Conservation (phyloP, 2,797 vertebrate species). For the Apogon talboti region DNA sequence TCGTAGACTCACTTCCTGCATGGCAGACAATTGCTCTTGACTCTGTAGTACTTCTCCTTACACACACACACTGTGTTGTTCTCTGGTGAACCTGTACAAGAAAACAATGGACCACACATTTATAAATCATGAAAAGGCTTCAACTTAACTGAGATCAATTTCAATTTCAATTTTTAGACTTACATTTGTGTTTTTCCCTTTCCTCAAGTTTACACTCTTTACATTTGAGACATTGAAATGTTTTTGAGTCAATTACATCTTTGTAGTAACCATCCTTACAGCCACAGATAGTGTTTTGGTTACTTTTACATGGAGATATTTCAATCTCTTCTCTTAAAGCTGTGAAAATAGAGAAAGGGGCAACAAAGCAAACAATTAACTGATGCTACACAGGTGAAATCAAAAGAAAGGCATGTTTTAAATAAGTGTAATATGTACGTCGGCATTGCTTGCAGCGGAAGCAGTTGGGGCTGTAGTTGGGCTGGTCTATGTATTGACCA, state of each 20-base stretch:
- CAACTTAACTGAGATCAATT: background rate
- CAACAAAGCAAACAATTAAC: background rate
- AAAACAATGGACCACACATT: constrained; percentile 3
- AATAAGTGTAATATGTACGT: constrained; percentile 49
- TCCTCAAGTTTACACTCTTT: constrained; percentile 41
- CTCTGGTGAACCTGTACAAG: constrained; percentile 64
- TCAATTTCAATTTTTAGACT: constrained; percentile 43
- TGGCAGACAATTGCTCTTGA: constrained; percentile 45
- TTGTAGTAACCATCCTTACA: constrained; percentile 66
- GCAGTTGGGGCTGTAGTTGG: constrained; percentile 54
- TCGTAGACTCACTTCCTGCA: constrained; percentile 74
- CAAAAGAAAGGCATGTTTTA: background rate
- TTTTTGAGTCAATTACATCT: rapidly evolving
- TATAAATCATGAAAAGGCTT: background rate
- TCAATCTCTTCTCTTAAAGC: rapidly evolving
- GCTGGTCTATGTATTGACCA: constrained; percentile 30
- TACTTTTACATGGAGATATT: rapidly evolving
- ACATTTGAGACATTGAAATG: constrained; percentile 59
- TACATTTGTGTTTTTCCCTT: constrained; percentile 48
- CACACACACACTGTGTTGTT: constrained; percentile 71
- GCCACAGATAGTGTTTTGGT: constrained; percentile 59
- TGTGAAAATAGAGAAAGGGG: constrained; percentile 20
- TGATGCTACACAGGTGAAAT: background rate
- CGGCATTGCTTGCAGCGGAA: constrained; percentile 7
- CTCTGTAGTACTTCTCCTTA: constrained; percentile 48